phyloP scores from a whole-genome alignment of 2,113 vertebrate species.

The Amia ocellicauda region DNA sequence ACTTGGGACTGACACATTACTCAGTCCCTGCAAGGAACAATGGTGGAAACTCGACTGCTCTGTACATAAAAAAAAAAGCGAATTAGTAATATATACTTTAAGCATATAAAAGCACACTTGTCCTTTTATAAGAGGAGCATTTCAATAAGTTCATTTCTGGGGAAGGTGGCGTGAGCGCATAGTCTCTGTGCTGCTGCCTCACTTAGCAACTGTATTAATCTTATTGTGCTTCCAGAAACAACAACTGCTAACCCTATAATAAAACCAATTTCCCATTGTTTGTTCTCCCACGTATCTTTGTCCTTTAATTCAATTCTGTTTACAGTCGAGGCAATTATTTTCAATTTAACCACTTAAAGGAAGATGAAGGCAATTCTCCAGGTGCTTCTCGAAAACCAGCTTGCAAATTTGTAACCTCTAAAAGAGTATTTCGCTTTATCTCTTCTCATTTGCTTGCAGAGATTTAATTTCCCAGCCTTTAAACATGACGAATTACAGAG shows the following conservation, averaged over 20 bases:
- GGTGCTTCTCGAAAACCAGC: slow-evolving; percentile 34
- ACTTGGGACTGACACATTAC: no score
- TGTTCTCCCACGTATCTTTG: slow-evolving; percentile 40
- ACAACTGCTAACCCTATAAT: slow-evolving; percentile 1
- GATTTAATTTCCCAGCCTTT: slow-evolving; percentile 96
- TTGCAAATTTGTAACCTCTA: slow-evolving; percentile 59
- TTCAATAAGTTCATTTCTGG: neutral
- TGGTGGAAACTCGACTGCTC: no score
- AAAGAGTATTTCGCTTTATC: slow-evolving; percentile 54
- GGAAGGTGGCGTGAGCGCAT: slow-evolving; percentile 1
- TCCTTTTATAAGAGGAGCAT: no score
- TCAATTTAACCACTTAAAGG: slow-evolving; percentile 45
- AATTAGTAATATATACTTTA: no score
- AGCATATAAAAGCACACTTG: no score
- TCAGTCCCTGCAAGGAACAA: no score
- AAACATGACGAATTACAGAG: slow-evolving; percentile 98
- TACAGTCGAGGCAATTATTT: slow-evolving; percentile 46
- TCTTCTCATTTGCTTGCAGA: slow-evolving; percentile 75
- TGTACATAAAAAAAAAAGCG: no score
- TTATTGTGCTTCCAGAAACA: slow-evolving; percentile 32
- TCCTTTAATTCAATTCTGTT: slow-evolving; percentile 50
- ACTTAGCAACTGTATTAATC: slow-evolving; percentile 41
- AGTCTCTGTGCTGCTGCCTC: slow-evolving; percentile 28
- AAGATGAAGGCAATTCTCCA: slow-evolving; percentile 39
- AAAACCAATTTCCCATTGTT: slow-evolving; percentile 9